These are phyloP conservation scores for Holothuria scabra DNA, from an alignment of 53 echinoderm and acorn worm genomes.

Conservation along the genomic window DNA sequence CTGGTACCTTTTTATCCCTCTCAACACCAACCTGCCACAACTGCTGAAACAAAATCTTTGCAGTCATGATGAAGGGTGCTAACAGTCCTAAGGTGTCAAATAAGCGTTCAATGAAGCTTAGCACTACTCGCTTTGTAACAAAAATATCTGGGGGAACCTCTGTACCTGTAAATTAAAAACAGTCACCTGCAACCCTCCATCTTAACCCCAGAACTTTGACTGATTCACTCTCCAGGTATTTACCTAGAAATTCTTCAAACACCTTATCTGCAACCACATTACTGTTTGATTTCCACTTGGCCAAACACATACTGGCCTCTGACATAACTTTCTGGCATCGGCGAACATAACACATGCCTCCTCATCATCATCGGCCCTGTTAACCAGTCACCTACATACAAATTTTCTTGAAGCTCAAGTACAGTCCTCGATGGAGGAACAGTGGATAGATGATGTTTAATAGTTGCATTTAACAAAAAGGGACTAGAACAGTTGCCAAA, in stretches of 20 bases:
- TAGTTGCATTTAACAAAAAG: slow-evolving; percentile 27
- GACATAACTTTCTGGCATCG: slow-evolving; percentile 16
- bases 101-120: background rate
- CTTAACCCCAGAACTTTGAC: background rate
- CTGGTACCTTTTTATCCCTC: slow-evolving; percentile 2
- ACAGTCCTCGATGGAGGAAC: too few species aligned
- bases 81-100: background rate
- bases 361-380: background rate
- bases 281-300: background rate
- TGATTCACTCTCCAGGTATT: background rate
- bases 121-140: background rate
- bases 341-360: slow-evolving; percentile 16
- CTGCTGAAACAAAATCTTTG: slow-evolving; percentile 5
- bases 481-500: slow-evolving; percentile 37
- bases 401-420: background rate
- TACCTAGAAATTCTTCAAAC: background rate
- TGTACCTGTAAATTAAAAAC: background rate
- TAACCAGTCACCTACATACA: slow-evolving; percentile 29
- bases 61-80: background rate
- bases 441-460: background rate
- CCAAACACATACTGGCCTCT: background rate
- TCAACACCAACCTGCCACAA: background rate
- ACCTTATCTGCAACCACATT: background rate
- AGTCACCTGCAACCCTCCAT: background rate
- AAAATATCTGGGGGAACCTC: slow-evolving; percentile 11